Evolutionary conservation across 2,113 vertebrate genomes (phyloP).

Genomic region (Oenanthe melanoleuca): DNA sequence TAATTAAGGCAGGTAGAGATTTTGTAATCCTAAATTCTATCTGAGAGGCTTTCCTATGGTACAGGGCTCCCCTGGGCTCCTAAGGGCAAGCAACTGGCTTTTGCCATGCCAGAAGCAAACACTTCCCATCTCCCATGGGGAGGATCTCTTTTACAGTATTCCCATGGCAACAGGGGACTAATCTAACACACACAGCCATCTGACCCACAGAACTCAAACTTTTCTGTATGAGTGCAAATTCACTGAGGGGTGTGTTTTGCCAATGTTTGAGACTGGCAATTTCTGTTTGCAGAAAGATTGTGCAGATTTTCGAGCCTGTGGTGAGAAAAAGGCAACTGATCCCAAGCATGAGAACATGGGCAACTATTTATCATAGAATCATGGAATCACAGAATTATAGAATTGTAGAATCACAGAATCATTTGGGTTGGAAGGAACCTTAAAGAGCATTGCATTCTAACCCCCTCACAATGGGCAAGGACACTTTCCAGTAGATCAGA

Average conservation of each 20-base stretch:
- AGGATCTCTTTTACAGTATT: background rate
- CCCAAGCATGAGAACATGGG: background rate
- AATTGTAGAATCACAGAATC: background rate
- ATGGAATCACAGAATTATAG: background rate
- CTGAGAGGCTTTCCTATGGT: background rate
- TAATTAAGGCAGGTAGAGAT: background rate
- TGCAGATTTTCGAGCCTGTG: background rate
- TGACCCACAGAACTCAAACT: background rate
- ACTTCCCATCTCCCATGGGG: background rate
- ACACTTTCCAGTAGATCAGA: background rate
- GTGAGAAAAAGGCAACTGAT: background rate
- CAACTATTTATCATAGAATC: background rate
- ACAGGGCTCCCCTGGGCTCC: background rate
- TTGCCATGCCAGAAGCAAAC: background rate
- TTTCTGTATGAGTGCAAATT: background rate
- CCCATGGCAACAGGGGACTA: background rate
- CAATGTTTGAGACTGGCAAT: background rate
- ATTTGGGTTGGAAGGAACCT: background rate
- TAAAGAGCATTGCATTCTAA: background rate
- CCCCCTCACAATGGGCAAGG: background rate
- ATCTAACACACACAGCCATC: background rate
- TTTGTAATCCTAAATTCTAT: background rate
- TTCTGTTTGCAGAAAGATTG: background rate
- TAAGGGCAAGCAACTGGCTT: background rate
- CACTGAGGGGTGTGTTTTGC: background rate